Conservation (phyloP, 2,797 vertebrate species). For the Pseudochromis fuscus region DNA sequence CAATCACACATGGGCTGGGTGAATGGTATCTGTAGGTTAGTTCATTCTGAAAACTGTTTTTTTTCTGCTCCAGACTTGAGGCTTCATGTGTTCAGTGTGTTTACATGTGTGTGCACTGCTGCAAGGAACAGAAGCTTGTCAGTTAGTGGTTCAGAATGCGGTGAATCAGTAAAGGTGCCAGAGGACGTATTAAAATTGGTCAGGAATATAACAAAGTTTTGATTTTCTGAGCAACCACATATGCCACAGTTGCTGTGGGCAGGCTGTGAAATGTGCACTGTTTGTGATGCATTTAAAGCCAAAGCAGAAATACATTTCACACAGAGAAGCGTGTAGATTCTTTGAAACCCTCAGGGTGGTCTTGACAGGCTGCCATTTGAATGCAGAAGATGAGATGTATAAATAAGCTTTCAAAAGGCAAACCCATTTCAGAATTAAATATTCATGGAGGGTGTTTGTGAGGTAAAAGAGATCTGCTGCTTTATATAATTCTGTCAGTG, state of each 20-base stretch:
- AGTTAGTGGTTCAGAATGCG: constrained; percentile 35
- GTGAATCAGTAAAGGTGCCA: constrained; percentile 29
- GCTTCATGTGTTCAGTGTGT: constrained; percentile 20
- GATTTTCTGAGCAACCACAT: constrained; percentile 59
- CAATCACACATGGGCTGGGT: background rate
- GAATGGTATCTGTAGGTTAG: background rate
- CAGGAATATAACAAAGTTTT: constrained; percentile 41
- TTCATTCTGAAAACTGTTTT: background rate
- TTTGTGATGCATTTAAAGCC: constrained; percentile 63
- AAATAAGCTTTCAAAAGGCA: constrained; percentile 60
- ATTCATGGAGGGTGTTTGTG: constrained; percentile 49
- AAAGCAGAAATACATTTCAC: constrained; percentile 61
- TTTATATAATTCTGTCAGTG: constrained; percentile 21
- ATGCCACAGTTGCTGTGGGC: constrained; percentile 58
- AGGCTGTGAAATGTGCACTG: constrained; percentile 55
- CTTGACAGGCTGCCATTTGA: constrained; percentile 60
- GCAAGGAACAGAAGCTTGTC: constrained; percentile 17
- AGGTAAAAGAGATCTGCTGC: constrained; percentile 23
- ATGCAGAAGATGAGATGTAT: constrained; percentile 63
- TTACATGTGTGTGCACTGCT: background rate
- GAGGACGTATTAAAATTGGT: constrained; percentile 49
- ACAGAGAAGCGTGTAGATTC: constrained; percentile 47
- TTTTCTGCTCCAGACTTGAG: constrained; percentile 6
- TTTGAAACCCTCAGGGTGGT: constrained; percentile 58
- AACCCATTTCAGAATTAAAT: constrained; percentile 54